Base-by-base conservation (phyloP, 1,140 invertebrate genomes). In the Lasioglossum albipes region DNA sequence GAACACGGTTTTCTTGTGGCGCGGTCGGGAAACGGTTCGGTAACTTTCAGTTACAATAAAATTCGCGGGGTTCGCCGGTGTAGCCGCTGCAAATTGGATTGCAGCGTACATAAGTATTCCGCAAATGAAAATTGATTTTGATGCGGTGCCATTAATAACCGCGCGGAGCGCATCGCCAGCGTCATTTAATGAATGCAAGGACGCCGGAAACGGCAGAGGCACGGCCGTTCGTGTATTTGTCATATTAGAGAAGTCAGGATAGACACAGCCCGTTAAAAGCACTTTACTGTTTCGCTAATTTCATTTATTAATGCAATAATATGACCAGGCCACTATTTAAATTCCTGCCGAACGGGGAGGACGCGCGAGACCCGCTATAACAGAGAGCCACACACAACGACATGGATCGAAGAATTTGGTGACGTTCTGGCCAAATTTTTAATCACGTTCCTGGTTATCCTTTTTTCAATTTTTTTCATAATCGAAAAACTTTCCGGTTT, bases 61-160 rank as follows among this genome's bases (percentile, higher is more conserved):
- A 92, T 91, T 88, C 87, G 81, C 84, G 31, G 31, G 64, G 57
- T 64, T 5, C n/a, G 27, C 10, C 36, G 59, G 54, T 10, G 61
- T n/a, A 83, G 72, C 83, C 83, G 16, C 85, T 90, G 91, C 89
- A 93, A 93, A 93, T 93, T 92, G 92, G 89, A 92, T 93, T 91
- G 92, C 89, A 91, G 88, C 89, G 89, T 92, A 92, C 91, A 92
- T 92, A 92, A 92, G 91, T 93, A 92, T 92, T 91, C 88, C 88
- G 84, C 88, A 91, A 93, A 92, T 92, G 91, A 93, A 92, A 93
- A 93, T 92, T 92, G 91, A 92, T 92, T 92, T 90, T 92, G 92
- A 93, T 90, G 90, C 89, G 90, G 57, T 86, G 87, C 91, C 91
- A 92, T 93, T 92, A 92, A 92, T 93, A 92, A 89, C 85, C 83